Evolutionary conservation across 2,113 vertebrate genomes (phyloP).

Genomic region (Zosterops japonicus): DNA sequence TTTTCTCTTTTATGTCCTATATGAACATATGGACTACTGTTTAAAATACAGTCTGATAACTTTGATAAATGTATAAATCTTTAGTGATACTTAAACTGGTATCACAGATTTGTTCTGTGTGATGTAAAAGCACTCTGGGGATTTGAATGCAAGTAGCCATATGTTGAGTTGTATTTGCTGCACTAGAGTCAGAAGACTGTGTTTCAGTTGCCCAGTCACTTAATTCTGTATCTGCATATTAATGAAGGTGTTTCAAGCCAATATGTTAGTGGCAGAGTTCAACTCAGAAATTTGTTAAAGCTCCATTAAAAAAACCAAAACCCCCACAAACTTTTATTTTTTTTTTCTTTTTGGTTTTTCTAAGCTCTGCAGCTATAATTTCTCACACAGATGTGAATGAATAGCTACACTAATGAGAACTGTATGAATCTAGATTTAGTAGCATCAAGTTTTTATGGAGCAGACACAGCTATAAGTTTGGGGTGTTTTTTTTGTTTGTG

Average conservation of each 20-base stretch:
- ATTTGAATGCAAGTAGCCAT: background rate
- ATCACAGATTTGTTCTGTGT: background rate
- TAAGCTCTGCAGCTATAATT: background rate
- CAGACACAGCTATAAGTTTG: background rate
- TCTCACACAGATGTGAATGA: background rate
- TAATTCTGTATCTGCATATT: background rate
- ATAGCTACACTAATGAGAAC: background rate
- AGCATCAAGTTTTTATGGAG: background rate
- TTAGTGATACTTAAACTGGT: background rate
- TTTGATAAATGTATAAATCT: background rate
- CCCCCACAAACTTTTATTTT: background rate
- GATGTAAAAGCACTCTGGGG: background rate
- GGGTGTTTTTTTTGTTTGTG: too few species aligned
- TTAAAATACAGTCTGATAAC: background rate
- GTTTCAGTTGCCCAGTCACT: background rate
- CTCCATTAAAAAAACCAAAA: background rate
- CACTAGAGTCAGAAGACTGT: background rate
- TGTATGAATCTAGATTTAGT: background rate
- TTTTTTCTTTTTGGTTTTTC: background rate
- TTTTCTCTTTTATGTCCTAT: background rate
- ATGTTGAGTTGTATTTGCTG: background rate
- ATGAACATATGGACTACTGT: background rate
- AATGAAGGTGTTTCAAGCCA: background rate
- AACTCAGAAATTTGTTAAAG: constrained; percentile 14
- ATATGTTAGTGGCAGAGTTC: background rate